A percentile compares a stretch with the other conserved stretches of the same genome.
Conservation (phyloP, 2,113 vertebrate genomes). For the Paralichthys olivaceus region DNA sequence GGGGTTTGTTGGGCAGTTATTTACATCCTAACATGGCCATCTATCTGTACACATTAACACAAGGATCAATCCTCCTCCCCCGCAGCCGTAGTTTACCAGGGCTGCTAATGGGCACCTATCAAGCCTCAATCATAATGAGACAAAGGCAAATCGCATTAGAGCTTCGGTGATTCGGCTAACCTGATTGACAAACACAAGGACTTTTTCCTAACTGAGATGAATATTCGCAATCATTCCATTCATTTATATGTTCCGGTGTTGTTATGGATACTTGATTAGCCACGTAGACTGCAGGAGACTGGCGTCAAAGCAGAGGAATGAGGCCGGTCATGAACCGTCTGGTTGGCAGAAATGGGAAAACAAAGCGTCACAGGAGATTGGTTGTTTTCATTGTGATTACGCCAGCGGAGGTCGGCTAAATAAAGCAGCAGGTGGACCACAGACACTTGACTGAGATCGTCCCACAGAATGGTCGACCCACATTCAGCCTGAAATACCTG, state of each 20-base stretch:
- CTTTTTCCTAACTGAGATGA: slow-evolving; percentile 71
- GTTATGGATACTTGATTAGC: slow-evolving; percentile 73
- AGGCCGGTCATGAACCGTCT: slow-evolving; percentile 24
- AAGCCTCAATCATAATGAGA: slow-evolving; percentile 79
- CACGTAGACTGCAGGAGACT: slow-evolving; percentile 26
- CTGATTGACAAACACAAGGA: slow-evolving; percentile 72
- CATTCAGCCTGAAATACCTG: slow-evolving; percentile 35
- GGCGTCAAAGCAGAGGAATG: slow-evolving; percentile 74
- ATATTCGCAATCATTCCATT: slow-evolving; percentile 72
- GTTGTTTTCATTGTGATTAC: not conserved
- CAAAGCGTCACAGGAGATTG: slow-evolving; percentile 32
- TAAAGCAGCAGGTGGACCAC: slow-evolving; percentile 47
- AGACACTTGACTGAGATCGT: slow-evolving; percentile 34
- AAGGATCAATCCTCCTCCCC: slow-evolving; percentile 75
- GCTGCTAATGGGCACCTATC: slow-evolving; percentile 77
- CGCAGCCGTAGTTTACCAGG: slow-evolving; percentile 70
- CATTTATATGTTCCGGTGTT: slow-evolving; percentile 70
- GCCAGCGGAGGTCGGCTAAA: slow-evolving; percentile 39
- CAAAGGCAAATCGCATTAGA: slow-evolving; percentile 75
- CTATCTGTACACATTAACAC: slow-evolving; percentile 75
- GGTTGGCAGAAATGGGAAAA: slow-evolving; percentile 26
- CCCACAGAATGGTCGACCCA: slow-evolving; percentile 12
- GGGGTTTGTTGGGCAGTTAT: slow-evolving; percentile 61
- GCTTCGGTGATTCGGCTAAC: slow-evolving; percentile 68
- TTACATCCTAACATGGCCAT: slow-evolving; percentile 64